Conservation (phyloP, 2,113 vertebrate species). For the Merops nubicus region DNA sequence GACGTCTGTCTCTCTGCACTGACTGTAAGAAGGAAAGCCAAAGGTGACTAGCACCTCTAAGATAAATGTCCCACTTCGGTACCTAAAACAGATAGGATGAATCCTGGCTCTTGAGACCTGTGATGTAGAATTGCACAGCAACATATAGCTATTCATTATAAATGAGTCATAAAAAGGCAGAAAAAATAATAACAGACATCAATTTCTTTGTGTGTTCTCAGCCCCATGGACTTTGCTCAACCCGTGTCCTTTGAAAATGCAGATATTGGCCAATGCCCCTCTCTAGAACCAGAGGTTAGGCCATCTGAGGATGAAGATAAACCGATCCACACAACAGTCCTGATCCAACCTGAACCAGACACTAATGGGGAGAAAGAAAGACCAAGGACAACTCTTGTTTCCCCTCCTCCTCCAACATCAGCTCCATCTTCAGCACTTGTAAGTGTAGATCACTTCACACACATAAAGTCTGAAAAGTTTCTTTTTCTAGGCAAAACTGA, state of each 20-base stretch:
- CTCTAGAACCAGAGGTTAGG: conserved; percentile 62
- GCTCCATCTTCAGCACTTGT: conserved; percentile 64
- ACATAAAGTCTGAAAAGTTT: not conserved
- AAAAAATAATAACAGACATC: not conserved
- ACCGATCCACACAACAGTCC: conserved; percentile 17
- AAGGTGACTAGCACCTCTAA: not conserved
- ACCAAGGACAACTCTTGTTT: not conserved
- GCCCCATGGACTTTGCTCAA: conserved; percentile 92
- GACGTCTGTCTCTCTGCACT: not conserved
- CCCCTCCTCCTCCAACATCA: conserved; percentile 27
- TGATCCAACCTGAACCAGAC: conserved; percentile 42
- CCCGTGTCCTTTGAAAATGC: conserved; percentile 92
- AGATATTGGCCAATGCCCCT: conserved; percentile 90
- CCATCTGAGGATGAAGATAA: conserved; percentile 59
- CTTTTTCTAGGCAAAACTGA: not conserved
- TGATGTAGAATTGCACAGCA: not conserved
- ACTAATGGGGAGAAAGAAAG: conserved; percentile 11
- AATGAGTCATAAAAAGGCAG: not conserved
- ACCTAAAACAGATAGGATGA: not conserved
- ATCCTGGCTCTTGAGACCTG: not conserved
- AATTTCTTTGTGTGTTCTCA: conserved; percentile 65
- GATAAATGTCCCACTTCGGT: not conserved
- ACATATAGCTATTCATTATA: not conserved
- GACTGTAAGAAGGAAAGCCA: not conserved
- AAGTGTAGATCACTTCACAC: conserved; percentile 59